Evolutionary conservation across 2,888 invertebrate genomes (phyloP).

Genomic region (Nysson spinosus): DNA sequence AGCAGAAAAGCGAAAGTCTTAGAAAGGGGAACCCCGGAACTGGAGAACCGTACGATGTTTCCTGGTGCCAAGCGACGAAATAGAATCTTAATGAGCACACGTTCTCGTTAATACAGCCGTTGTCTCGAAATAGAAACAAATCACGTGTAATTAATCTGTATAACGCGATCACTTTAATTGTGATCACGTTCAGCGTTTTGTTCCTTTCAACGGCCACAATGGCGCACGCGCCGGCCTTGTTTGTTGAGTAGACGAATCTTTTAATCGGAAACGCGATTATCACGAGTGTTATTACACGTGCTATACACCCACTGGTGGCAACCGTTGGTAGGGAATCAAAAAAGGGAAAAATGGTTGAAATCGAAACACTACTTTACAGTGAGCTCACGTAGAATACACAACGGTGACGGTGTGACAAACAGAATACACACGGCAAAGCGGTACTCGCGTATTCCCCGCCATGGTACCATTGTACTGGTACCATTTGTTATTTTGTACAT

Average conservation of each 20-base stretch:
- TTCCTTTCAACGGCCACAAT: slow-evolving; percentile 30
- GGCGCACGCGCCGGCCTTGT: slow-evolving; percentile 38
- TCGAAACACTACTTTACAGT: slow-evolving; percentile 62
- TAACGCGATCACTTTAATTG: slow-evolving; percentile 2
- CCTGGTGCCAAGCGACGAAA: too few species aligned
- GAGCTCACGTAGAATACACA: slow-evolving; percentile 66
- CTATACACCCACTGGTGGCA: slow-evolving; percentile 13
- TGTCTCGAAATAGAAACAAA: not conserved
- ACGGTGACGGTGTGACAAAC: slow-evolving; percentile 63
- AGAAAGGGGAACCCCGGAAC: too few species aligned
- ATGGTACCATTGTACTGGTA: slow-evolving; percentile 64
- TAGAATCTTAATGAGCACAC: too few species aligned
- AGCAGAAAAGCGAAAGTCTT: too few species aligned
- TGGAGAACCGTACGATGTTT: too few species aligned
- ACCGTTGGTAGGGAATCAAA: slow-evolving; percentile 8
- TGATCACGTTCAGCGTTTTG: slow-evolving; percentile 28
- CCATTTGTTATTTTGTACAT: slow-evolving; percentile 72
- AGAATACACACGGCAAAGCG: slow-evolving; percentile 48
- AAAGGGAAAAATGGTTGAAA: slow-evolving; percentile 56
- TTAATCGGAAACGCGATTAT: slow-evolving; percentile 55
- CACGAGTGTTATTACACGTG: slow-evolving; percentile 35
- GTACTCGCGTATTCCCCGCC: slow-evolving; percentile 55
- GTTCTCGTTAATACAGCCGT: too few species aligned
- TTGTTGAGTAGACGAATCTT: slow-evolving; percentile 40
- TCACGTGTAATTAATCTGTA: not conserved